Evolutionary conservation across 1,140 invertebrate genomes (phyloP), one percentile per base, ranked within the genome.

Genomic region (Aphaenogaster rudis): DNA sequence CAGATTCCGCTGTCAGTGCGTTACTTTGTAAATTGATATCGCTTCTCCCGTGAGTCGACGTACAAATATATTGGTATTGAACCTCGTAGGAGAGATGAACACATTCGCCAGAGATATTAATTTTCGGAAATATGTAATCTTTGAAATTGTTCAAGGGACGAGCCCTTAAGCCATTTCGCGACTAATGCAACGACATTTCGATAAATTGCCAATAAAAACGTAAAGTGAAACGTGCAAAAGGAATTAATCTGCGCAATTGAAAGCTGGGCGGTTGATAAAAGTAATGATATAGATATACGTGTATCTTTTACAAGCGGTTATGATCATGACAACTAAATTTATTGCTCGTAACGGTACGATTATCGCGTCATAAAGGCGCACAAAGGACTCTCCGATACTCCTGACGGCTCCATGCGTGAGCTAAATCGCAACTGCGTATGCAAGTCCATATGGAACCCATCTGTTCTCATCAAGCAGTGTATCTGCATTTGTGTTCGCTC

Each of bases 401-500:
- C 67, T 45, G 80, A 82, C 80, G 74, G 67, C 52, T 82, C 39
- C 69, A 45, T 48, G 80, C 67, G 80, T 48, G 80, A 82, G 67
- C 52, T 82, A 74, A 82, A 82, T 82, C 66, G 52, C 80, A 82
- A 61, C 67, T 45, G 63, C 78, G 78, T 80, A 69, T 72, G 66
- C 66, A 72, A 59, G 67, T 82, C 67, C 80, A 82, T 82, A 59
- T 82, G 67, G 67, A 36, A 33, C 52, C 80, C 67, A 82, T 82
- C 80, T 82, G 69, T 82, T 82, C 80, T 82, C 80, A 82, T 82
- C 80, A 82, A 72, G 52, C 80, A 42, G 28, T 36, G 42, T 74
- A 84, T 84, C 80, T 84, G 80, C 80, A 84, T 84, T 84, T 84
- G 69, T 59, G 54, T 61, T 84, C 42, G 80, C 28, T 74, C 17